These are phyloP conservation scores for Cotesia typhae DNA, from an alignment of 1,140 invertebrate genomes.

Conservation along the genomic window DNA sequence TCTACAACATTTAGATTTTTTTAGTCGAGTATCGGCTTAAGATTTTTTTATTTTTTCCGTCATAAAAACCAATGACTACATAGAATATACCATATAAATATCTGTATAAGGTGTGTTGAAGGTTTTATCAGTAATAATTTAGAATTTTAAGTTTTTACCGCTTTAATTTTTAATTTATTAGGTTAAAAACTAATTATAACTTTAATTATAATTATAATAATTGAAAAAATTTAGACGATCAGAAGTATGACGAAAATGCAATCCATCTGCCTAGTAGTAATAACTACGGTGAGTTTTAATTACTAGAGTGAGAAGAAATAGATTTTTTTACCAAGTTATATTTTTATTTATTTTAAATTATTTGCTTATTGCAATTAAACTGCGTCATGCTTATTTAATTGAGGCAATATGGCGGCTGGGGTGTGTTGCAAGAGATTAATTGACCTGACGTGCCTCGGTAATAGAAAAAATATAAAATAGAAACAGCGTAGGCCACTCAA, in stretches of 20 bases:
- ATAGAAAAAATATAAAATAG: too few species aligned
- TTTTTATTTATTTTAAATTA: background rate
- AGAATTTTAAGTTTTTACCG: too few species aligned
- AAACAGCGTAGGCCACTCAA: too few species aligned
- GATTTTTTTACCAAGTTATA: slow-evolving; percentile 36
- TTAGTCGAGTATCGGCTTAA: background rate
- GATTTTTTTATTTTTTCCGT: background rate
- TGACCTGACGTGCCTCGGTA: too few species aligned
- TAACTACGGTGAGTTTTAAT: slow-evolving; percentile 52
- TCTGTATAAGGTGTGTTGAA: background rate
- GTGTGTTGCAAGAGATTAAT: too few species aligned
- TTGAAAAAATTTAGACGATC: slow-evolving; percentile 52
- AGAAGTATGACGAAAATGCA: slow-evolving; percentile 58
- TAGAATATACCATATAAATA: background rate
- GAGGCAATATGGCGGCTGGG: background rate
- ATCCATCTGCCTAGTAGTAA: slow-evolving; percentile 50
- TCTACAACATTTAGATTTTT: slow-evolving; percentile 1
- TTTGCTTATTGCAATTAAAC: slow-evolving; percentile 16
- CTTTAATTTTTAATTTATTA: too few species aligned
- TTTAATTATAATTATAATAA: slow-evolving; percentile 29
- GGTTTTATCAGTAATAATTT: background rate
- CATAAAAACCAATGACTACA: slow-evolving; percentile 6
- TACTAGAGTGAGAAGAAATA: slow-evolving; percentile 34
- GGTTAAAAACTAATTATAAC: background rate
- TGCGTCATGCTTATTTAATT: slow-evolving; percentile 17